phyloP scores from a whole-genome alignment of 1,140 invertebrate species.

The Aphis gossypii region DNA sequence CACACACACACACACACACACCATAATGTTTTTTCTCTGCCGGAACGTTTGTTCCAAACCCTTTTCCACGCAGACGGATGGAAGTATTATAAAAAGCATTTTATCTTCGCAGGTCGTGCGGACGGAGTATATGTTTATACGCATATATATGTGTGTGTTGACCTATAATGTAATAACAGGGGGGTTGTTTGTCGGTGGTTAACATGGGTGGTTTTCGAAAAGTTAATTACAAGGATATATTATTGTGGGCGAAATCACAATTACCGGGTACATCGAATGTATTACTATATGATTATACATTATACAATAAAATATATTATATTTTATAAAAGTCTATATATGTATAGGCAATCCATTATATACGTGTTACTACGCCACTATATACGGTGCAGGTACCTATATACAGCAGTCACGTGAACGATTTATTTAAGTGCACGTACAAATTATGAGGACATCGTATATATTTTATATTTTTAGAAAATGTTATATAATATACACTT shows the following conservation, averaged over 20 bases:
- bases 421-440: background rate
- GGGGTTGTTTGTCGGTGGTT: constrained; percentile 53
- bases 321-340: background rate
- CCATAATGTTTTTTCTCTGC: background rate
- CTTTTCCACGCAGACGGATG: background rate
- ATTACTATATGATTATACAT: background rate
- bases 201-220: constrained; percentile 48
- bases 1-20: background rate
- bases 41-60: constrained; percentile 28
- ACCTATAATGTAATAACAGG: constrained; percentile 40
- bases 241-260: constrained; percentile 25
- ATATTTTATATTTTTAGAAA: background rate
- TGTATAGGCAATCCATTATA: background rate
- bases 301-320: background rate
- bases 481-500: background rate
- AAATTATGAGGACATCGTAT: background rate
- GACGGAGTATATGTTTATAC: background rate
- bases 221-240: constrained; percentile 50
- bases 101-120: background rate
- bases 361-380: background rate
- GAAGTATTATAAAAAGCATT: constrained; percentile 31
- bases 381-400: background rate
- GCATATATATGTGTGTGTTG: background rate
- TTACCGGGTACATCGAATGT: constrained; percentile 4
- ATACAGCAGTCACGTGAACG: background rate